A percentile compares a stretch with the other conserved stretches of the same genome.
Evolutionary conservation across 2,888 invertebrate genomes (phyloP).

Genomic region (Meiosimyza decipiens): DNA sequence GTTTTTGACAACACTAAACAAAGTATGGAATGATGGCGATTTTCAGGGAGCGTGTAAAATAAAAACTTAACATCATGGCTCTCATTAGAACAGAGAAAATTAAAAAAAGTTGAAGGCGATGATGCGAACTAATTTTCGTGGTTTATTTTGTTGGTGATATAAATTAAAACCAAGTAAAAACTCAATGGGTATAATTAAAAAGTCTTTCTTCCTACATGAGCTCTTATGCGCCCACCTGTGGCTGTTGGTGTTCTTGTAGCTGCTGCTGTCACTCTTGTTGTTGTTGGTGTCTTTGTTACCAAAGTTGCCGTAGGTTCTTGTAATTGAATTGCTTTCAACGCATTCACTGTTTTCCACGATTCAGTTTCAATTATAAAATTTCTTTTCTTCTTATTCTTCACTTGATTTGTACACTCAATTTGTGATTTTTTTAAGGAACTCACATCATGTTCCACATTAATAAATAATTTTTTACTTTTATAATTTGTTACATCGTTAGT

Average conservation of each 20-base stretch:
- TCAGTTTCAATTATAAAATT: constrained; percentile 47
- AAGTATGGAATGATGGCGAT: too few relatives aligned
- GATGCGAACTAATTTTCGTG: constrained; percentile 1
- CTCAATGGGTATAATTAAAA: too few relatives aligned
- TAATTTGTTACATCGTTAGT: constrained; percentile 18
- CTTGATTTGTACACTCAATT: too few relatives aligned
- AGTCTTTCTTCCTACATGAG: background rate
- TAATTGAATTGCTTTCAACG: constrained; percentile 42
- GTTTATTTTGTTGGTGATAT: background rate
- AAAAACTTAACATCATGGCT: too few relatives aligned
- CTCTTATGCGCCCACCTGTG: constrained; percentile 45
- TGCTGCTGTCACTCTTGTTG: constrained; percentile 40
- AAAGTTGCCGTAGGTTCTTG: constrained; percentile 26
- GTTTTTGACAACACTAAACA: too few relatives aligned
- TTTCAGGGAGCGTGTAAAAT: too few relatives aligned
- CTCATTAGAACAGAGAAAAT: too few relatives aligned
- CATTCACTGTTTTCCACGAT: constrained; percentile 53
- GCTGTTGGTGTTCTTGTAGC: constrained; percentile 38
- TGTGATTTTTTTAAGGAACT: too few relatives aligned
- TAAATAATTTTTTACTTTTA: constrained; percentile 31
- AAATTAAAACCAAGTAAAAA: background rate
- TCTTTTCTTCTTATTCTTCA: constrained; percentile 29
- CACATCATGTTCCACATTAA: constrained; percentile 25
- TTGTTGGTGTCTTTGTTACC: constrained; percentile 41
- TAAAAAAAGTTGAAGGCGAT: background rate